These are phyloP conservation scores for Heliothis virescens DNA, from an alignment of 1,140 invertebrate species.

Conservation along the genomic window DNA sequence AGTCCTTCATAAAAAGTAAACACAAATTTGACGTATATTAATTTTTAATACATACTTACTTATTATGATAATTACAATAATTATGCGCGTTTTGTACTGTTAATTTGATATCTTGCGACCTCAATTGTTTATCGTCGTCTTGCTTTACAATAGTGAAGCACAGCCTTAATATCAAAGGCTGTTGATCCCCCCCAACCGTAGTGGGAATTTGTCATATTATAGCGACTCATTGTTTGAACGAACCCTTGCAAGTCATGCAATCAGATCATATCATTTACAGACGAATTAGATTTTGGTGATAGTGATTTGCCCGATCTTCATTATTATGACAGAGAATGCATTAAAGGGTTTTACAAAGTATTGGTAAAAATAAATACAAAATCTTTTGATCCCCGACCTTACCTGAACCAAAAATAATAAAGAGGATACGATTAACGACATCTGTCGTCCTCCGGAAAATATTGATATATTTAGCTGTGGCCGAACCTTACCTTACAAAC, in stretches of 20 bases:
- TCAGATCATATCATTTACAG: constrained; percentile 23
- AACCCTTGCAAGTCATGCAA: constrained; percentile 38
- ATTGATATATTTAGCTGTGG: no score
- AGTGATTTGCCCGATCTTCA: not conserved
- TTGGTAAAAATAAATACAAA: not conserved
- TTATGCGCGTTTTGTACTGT: no score
- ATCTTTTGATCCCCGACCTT: no score
- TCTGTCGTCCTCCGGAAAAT: no score
- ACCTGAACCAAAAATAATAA: no score
- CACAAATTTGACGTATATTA: no score
- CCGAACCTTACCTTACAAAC: no score
- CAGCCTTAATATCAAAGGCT: constrained; percentile 9
- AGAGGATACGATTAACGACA: no score
- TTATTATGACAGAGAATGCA: constrained; percentile 6
- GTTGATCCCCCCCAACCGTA: constrained; percentile 41
- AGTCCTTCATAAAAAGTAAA: no score
- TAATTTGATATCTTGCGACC: not conserved
- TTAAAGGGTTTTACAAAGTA: no score
- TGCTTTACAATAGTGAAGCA: not conserved
- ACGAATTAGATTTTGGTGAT: not conserved
- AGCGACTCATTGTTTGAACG: constrained; percentile 44
- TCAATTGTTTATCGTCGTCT: not conserved
- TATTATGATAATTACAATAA: no score
- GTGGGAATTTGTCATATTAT: constrained; percentile 47
- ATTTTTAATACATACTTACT: no score